Evolutionary conservation across 1,140 invertebrate genomes (phyloP).

Genomic region (Brachionus koreanus): DNA sequence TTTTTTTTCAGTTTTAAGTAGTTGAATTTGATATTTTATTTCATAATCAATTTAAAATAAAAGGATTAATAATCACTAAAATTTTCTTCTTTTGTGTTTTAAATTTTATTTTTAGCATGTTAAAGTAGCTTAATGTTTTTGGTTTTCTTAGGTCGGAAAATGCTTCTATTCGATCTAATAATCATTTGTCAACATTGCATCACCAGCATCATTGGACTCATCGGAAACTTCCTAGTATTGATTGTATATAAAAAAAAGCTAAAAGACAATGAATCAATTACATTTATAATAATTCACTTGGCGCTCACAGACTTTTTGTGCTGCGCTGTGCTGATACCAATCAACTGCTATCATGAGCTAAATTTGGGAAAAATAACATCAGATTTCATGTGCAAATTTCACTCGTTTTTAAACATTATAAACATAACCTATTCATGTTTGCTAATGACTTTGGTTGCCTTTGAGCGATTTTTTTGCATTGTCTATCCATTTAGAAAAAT

Average conservation of each 20-base stretch:
- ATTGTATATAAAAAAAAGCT: conserved; percentile 33
- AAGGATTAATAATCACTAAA: not conserved
- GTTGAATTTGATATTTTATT: not conserved
- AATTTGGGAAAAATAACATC: conserved; percentile 28
- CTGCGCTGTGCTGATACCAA: conserved; percentile 25
- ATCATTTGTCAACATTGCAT: conserved; percentile 3
- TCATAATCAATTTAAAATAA: not conserved
- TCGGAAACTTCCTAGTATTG: conserved; percentile 34
- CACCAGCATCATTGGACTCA: not conserved
- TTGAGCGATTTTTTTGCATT: conserved; percentile 39
- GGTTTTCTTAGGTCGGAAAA: not conserved
- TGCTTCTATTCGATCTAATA: not conserved
- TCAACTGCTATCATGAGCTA: conserved; percentile 39
- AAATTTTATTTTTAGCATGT: no score
- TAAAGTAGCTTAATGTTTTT: not conserved
- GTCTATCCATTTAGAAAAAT: conserved; percentile 30
- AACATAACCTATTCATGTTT: conserved; percentile 43
- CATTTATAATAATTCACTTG: conserved; percentile 35
- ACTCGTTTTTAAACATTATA: conserved; percentile 35
- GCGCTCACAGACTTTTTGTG: conserved; percentile 36
- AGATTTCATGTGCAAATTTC: conserved; percentile 45
- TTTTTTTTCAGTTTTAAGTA: not conserved
- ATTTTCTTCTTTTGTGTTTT: no score
- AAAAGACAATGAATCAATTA: conserved; percentile 32
- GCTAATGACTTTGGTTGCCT: conserved; percentile 33